A percentile compares a stretch with the other conserved stretches of the same genome.
Evolutionary conservation across 2,797 vertebrate genomes (phyloP).

Genomic region (Furcifer pardalis): DNA sequence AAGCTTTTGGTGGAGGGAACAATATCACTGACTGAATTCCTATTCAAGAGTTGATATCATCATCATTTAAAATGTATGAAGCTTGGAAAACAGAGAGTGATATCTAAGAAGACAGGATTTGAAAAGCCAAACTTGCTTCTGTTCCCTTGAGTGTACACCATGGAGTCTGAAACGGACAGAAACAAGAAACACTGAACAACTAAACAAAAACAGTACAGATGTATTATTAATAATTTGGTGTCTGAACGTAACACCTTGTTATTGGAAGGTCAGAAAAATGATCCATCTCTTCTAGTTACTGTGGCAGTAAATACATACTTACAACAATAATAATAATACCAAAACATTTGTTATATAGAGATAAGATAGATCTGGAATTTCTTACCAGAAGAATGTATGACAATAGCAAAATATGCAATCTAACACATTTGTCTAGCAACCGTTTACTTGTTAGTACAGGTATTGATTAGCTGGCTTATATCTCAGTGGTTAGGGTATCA

Average conservation of each 20-base stretch:
- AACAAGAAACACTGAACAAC: not conserved
- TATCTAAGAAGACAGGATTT: conserved; percentile 30
- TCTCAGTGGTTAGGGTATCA: too few species aligned
- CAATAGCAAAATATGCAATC: not conserved
- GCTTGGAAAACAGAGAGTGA: conserved; percentile 4
- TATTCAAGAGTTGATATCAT: not conserved
- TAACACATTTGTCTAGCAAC: not conserved
- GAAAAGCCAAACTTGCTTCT: not conserved
- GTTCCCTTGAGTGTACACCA: conserved; percentile 25
- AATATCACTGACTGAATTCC: not conserved
- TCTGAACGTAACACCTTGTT: not conserved
- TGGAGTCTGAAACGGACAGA: not conserved
- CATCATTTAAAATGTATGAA: conserved; percentile 23
- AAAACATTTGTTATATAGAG: not conserved
- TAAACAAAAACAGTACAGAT: conserved; percentile 24
- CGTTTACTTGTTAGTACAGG: too few species aligned
- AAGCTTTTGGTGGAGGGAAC: not conserved
- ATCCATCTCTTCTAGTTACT: not conserved
- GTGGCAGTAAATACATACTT: not conserved
- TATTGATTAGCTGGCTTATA: too few species aligned
- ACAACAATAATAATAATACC: not conserved
- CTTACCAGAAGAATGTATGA: not conserved
- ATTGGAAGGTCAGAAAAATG: not conserved
- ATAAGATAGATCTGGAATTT: not conserved
- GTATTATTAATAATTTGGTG: conserved; percentile 7